Percentiles rank a stretch among this genome's conserved stretches.
These are phyloP conservation scores for Mobula hypostoma DNA, from an alignment of 2,113 vertebrate genomes.

Conservation along the genomic window DNA sequence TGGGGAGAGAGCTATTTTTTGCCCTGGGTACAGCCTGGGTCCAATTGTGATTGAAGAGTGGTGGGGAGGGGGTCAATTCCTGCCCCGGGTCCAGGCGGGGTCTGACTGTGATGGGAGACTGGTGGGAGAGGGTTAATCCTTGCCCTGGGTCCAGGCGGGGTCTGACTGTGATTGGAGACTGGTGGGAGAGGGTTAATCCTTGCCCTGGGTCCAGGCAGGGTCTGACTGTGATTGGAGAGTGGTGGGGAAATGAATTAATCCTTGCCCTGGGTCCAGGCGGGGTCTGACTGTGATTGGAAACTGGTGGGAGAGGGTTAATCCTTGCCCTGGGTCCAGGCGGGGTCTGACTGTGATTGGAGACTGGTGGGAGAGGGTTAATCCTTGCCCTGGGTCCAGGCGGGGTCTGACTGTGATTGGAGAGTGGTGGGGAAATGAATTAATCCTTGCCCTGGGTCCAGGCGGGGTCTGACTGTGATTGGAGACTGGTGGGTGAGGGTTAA, in stretches of 20 bases:
- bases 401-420: background rate
- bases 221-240: background rate
- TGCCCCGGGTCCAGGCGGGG: rapidly evolving
- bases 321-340: background rate
- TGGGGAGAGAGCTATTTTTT: background rate
- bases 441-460: background rate
- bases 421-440: background rate
- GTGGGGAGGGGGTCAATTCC: background rate
- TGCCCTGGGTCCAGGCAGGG: too few species aligned
- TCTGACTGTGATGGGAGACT: background rate
- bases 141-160: background rate
- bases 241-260: background rate
- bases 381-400: too few species aligned
- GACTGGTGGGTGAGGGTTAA: background rate
- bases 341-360: background rate
- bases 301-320: background rate
- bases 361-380: background rate
- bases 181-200: background rate
- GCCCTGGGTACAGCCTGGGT: background rate
- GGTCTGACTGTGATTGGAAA: background rate
- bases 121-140: background rate
- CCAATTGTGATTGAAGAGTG: background rate
- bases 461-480: background rate
- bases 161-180: background rate
- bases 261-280: background rate